Percentiles rank a stretch among this genome's conserved stretches.
Conservation (phyloP, 35 echinoderm and acorn worm species). For the Ophioderma brevispina region DNA sequence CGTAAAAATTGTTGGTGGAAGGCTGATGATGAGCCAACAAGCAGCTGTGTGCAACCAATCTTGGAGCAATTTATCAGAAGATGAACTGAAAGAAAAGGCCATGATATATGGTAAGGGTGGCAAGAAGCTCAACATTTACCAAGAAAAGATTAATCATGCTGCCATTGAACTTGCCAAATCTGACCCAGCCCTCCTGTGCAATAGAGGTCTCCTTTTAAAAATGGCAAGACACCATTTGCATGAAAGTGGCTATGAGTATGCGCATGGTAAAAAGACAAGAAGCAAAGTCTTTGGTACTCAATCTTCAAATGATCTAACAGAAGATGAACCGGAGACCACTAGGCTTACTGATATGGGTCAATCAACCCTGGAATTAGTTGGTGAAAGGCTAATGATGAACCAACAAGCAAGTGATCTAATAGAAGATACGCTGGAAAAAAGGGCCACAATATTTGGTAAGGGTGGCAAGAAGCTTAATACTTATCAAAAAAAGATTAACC, state of each 20-base stretch:
- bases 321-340: too few species aligned
- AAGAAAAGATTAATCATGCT: constrained; percentile 7
- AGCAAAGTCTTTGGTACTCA: constrained; percentile 15
- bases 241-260: constrained; percentile 10
- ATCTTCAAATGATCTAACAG: too few species aligned
- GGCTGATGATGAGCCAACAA: background rate
- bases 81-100: constrained; percentile 4
- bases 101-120: constrained; percentile 35
- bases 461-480: constrained; percentile 1
- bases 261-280: constrained; percentile 33
- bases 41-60: too few species aligned
- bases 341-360: background rate
- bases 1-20: background rate
- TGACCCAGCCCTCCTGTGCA: background rate
- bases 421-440: constrained; percentile 17
- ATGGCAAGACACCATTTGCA: constrained; percentile 17
- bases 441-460: constrained; percentile 40
- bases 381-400: background rate
- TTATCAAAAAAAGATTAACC: constrained; percentile 20
- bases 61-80: background rate
- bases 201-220: constrained; percentile 23
- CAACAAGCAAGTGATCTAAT: background rate
- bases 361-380: background rate
- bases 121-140: constrained; percentile 23
- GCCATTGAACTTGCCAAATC: constrained; percentile 3